Base-by-base conservation (phyloP, 2,888 invertebrate genomes). In the Dendrolimus houi region DNA sequence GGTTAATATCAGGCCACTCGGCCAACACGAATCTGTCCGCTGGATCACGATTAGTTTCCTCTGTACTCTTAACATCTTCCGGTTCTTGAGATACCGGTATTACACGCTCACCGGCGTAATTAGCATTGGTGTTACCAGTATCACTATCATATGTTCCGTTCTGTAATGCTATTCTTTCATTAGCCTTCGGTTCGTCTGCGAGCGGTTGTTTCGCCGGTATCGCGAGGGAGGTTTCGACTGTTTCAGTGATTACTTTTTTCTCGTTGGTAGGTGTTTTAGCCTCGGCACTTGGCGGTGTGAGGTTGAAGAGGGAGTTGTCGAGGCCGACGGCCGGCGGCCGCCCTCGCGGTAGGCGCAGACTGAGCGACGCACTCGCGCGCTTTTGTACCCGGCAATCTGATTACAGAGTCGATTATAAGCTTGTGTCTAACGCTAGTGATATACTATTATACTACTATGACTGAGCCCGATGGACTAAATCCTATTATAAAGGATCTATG, bases 361-460 rank as follows among this genome's bases (percentile, higher is more conserved):
- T 84, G 59, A 91, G 80, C 60, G 91, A 85, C 7, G 83, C 89
- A 68, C 85, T 90, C 68, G 86, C 75, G 64, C 77, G 79, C 83
- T 90, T 91, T 77, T 79, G 82, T 66, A 91, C 73, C 70, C 91
- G 89, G 82, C 91, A 90, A 90, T 91, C 91, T 91, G 84, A 82
- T 67, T 75, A 77, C 64, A 72, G 47, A 47, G 47, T 6, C 70
- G 73, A 77, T 62, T 65, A 62, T 64, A 63, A 66, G 60, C 68
- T 69, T 66, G 71, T 72, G 66, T 66, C 66, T 66, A 66, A 69
- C 64, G 64, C 57, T 56, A 56, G 47, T 12, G 12, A 47, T 17
- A 17, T 17, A 29, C 29, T 29, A 29, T 29, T 29, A 29, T 6
- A 29, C 29, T 29, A 29, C 29, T 6, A 29, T 29, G 29, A 29